These are phyloP conservation scores for Lamprologus speciosus DNA, from an alignment of 2,113 vertebrate genomes.

Conservation along the genomic window DNA sequence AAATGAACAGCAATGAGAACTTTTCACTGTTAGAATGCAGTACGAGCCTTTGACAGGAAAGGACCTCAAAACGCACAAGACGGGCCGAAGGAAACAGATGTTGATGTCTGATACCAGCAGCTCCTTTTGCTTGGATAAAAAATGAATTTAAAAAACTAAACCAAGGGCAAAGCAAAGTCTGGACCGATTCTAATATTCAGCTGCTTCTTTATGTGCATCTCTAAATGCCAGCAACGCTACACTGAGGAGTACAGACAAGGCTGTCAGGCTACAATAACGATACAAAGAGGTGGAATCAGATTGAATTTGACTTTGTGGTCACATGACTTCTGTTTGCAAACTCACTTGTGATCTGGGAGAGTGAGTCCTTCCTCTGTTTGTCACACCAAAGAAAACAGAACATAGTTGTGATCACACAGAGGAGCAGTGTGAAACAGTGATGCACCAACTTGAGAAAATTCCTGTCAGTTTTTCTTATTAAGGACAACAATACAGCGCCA, in stretches of 20 bases:
- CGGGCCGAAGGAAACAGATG: slow-evolving; percentile 4
- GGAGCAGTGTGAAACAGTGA: not conserved
- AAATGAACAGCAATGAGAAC: not conserved
- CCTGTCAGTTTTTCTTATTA: not conserved
- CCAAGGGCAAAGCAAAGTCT: not conserved
- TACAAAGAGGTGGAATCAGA: not conserved
- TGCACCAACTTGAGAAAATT: not conserved
- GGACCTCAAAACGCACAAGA: not conserved
- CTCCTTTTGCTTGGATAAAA: not conserved
- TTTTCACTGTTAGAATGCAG: not conserved
- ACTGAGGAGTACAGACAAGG: not conserved
- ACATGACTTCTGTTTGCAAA: not conserved
- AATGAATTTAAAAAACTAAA: not conserved
- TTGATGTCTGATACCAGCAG: not conserved
- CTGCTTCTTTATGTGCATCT: not conserved
- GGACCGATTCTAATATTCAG: not conserved
- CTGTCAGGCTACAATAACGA: not conserved
- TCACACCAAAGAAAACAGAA: not conserved
- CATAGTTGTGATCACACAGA: not conserved
- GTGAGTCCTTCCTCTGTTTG: not conserved
- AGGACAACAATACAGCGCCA: not conserved
- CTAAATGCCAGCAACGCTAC: not conserved
- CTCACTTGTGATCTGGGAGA: not conserved
- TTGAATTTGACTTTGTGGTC: not conserved
- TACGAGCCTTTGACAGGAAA: not conserved